These are phyloP conservation scores for Atherinomorus stipes DNA, from an alignment of 2,113 vertebrate species.

Conservation along the genomic window DNA sequence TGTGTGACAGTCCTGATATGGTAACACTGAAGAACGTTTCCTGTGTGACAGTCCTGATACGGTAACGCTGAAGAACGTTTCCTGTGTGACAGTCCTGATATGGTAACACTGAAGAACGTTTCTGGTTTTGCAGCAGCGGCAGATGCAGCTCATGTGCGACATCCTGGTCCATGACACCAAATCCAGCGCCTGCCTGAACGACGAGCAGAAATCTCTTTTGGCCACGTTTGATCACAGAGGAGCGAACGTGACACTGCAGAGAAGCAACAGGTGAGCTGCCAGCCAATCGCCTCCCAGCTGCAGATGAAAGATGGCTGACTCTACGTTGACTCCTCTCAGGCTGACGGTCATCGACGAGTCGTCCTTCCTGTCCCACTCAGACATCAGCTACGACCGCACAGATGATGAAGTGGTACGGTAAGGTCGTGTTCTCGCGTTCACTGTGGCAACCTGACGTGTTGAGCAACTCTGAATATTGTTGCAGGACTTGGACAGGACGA, in stretches of 20 bases:
- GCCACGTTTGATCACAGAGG: slow-evolving; percentile 74
- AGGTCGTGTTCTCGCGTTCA: too few relatives aligned
- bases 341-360: slow-evolving; percentile 85
- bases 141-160: slow-evolving; percentile 87
- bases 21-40: too few relatives aligned
- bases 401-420: slow-evolving; percentile 86
- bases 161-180: slow-evolving; percentile 81
- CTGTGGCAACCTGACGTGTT: too few relatives aligned
- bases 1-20: too few relatives aligned
- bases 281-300: background rate
- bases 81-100: too few relatives aligned
- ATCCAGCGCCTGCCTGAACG: slow-evolving; percentile 75
- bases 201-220: slow-evolving; percentile 82
- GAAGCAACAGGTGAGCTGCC: slow-evolving; percentile 66
- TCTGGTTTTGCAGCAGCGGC: slow-evolving; percentile 80
- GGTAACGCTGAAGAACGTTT: too few relatives aligned
- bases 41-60: too few relatives aligned
- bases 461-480: background rate
- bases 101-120: too few relatives aligned
- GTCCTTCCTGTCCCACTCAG: slow-evolving; percentile 88
- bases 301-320: background rate
- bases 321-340: slow-evolving; percentile 60
- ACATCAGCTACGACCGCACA: slow-evolving; percentile 90
- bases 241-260: slow-evolving; percentile 42
- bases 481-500: slow-evolving; percentile 75